These are phyloP conservation scores for Neotragus moschatus DNA, from an alignment of 2,113 vertebrate species.

Conservation along the genomic window DNA sequence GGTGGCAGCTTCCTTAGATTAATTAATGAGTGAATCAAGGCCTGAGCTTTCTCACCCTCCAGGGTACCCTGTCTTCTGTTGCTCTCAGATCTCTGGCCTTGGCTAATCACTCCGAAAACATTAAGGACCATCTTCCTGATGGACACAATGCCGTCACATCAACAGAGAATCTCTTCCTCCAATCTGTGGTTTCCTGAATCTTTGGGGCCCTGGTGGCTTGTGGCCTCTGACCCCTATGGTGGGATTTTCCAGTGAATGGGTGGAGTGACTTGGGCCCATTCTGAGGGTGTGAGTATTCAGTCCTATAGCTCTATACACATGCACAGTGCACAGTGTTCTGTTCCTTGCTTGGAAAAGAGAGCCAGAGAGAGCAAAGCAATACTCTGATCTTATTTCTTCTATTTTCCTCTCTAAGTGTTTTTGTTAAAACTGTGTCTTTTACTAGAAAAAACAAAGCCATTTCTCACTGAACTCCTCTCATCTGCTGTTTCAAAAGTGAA, in stretches of 20 bases:
- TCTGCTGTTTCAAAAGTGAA: not conserved
- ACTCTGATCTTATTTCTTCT: not conserved
- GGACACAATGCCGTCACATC: not conserved
- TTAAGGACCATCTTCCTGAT: not conserved
- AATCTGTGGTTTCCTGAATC: not conserved
- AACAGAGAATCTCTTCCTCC: not conserved
- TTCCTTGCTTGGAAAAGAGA: conserved; percentile 4
- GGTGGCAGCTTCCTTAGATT: not conserved
- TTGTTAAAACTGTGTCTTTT: not conserved
- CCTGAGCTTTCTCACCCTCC: not conserved
- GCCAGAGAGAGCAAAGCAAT: not conserved
- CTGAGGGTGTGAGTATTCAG: not conserved
- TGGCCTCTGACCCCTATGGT: not conserved
- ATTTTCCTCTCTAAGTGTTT: not conserved
- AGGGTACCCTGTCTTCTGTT: not conserved
- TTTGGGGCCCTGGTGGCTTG: not conserved
- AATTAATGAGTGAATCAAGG: not conserved
- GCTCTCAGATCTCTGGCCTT: not conserved
- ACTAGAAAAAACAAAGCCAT: not conserved
- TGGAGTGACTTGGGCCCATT: not conserved
- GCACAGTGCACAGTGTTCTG: not conserved
- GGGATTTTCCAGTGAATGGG: not conserved
- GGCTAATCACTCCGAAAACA: not conserved
- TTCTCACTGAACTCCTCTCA: not conserved
- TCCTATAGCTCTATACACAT: not conserved